Conservation (phyloP, 2,113 vertebrate genomes). For the Mobula birostris region DNA sequence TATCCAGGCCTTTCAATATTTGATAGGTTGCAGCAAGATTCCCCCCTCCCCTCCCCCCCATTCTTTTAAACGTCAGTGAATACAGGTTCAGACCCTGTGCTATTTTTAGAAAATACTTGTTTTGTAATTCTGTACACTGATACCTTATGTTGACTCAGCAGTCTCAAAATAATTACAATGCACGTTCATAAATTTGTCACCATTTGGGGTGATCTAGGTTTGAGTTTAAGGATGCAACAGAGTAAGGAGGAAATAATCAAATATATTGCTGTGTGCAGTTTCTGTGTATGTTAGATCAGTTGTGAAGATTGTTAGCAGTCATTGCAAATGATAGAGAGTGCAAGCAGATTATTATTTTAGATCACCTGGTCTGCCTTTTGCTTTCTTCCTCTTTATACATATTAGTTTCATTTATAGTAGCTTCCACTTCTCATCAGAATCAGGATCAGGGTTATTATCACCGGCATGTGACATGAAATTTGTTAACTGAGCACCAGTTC, state of each 20-base stretch:
- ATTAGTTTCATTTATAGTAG: background rate
- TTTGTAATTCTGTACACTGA: background rate
- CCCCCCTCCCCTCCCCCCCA: too few relatives aligned
- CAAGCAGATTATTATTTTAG: background rate
- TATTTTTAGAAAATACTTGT: background rate
- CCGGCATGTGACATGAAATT: too few relatives aligned
- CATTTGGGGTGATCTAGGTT: background rate
- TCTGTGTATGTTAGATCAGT: background rate
- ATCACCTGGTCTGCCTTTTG: background rate
- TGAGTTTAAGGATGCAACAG: background rate
- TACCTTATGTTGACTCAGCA: background rate
- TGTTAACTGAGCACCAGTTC: too few relatives aligned
- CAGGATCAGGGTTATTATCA: too few relatives aligned
- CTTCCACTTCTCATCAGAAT: background rate
- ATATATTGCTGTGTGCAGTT: background rate
- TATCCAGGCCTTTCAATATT: too few relatives aligned
- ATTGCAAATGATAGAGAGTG: background rate
- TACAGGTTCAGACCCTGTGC: too few relatives aligned
- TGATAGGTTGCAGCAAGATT: too few relatives aligned
- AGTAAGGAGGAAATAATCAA: background rate
- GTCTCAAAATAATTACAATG: background rate
- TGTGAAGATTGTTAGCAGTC: background rate
- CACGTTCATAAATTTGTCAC: background rate
- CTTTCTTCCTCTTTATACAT: background rate
- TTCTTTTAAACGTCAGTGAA: too few relatives aligned